A percentile compares a stretch with the other conserved stretches of the same genome.
These are phyloP conservation scores for Halocynthia roretzi DNA, from an alignment of 23 tunicate species.

Conservation along the genomic window DNA sequence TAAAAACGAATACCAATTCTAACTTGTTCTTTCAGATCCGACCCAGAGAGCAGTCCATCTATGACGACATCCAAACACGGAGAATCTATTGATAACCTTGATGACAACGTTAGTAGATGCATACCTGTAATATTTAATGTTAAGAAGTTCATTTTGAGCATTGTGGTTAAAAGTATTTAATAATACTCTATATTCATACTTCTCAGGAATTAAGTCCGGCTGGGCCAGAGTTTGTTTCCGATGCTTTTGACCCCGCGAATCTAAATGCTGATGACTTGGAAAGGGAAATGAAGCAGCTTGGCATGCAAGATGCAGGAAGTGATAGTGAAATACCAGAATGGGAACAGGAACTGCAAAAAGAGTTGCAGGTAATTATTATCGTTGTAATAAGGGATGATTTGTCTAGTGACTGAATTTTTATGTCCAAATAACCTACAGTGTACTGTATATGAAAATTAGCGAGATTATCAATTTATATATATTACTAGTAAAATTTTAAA, in stretches of 20 bases:
- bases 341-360: conserved; percentile 97
- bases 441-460: background rate
- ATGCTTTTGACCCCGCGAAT: conserved; percentile 73
- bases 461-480: background rate
- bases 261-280: conserved; percentile 91
- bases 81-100: no score
- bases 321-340: conserved; percentile 75
- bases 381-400: background rate
- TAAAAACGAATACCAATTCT: no score
- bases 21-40: no score
- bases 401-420: background rate
- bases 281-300: conserved; percentile 88
- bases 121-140: no score
- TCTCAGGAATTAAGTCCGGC: no score
- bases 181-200: no score
- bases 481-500: background rate
- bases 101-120: no score
- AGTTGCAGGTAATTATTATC: conserved; percentile 54
- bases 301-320: conserved; percentile 47
- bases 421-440: background rate
- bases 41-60: no score
- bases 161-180: no score
- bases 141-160: no score
- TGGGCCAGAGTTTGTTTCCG: conserved; percentile 82
- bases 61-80: no score